Base-by-base conservation (phyloP, 1,140 invertebrate species). In the Nasonia giraulti region DNA sequence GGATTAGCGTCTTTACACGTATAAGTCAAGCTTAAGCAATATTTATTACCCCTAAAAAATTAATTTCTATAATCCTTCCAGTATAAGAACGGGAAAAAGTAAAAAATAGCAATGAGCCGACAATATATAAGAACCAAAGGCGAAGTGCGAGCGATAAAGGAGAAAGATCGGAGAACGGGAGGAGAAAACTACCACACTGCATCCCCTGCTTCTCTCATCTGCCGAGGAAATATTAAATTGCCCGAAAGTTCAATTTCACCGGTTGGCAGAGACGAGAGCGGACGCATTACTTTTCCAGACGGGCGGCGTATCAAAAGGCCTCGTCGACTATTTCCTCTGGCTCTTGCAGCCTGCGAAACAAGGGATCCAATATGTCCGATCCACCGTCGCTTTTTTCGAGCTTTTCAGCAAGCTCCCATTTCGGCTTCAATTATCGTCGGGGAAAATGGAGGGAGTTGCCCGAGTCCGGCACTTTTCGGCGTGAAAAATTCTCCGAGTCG, bases 171-270 rank as follows among this genome's bases (percentile, higher is more conserved):
- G 23, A 85, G 31, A 78, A 75, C 20, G 40, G 1, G 69, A 62
- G 12, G 10, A 14, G 3, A 7, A 62, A 62, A 62, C 55, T 62
- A 62, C 55, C 20, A 17, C 55, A 20, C 55, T 20, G 55, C 17
- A n/a, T n/a, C 33, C 47, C n/a, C 23, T 78, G 3, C 47, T 27
- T 27, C 76, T 27, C 50, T 78, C 7, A 23, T 20, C 55, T 80
- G 12, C n/a, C 17, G 23, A 47, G 33, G 74, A 81, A 81, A 85
- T 85, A 85, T 85, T 81, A 85, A 85, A 85, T 85, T 81, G 84
- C 71, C 79, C 80, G 79, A 85, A 85, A 81, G 84, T 85, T 85
- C 84, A 81, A 81, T 85, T 85, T 81, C 71, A 55, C 71, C 44
- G 84, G 17, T 75, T 85, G 84, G 84, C 79, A 85, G 55, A 62